Percentiles rank a stretch among this genome's conserved stretches.
Conservation (phyloP, 2,113 vertebrate species). For the Elaphurus davidianus region DNA sequence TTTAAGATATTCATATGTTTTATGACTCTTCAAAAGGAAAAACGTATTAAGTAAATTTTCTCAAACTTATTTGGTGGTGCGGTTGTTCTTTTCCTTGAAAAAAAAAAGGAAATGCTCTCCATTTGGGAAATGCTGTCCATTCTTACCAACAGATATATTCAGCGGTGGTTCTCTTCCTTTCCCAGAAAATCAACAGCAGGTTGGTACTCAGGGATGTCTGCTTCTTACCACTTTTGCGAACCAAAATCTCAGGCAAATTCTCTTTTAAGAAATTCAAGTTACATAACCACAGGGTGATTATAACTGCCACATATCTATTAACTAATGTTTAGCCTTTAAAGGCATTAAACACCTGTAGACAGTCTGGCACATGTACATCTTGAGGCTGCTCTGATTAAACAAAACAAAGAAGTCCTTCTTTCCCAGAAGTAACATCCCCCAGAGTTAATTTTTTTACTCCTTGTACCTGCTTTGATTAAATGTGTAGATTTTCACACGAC, state of each 20-base stretch:
- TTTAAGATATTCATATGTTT: neutral
- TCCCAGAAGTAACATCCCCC: neutral
- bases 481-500: constrained; percentile 94
- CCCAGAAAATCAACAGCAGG: neutral
- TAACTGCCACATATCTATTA: neutral
- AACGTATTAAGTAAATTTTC: neutral
- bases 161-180: neutral
- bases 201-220: neutral
- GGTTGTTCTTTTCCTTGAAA: neutral
- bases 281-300: neutral
- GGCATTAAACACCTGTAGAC: neutral
- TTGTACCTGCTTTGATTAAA: constrained; percentile 99
- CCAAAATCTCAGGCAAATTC: neutral
- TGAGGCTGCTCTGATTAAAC: neutral
- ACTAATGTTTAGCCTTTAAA: neutral
- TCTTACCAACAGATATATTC: neutral
- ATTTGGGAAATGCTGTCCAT: neutral
- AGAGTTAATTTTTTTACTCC: neutral
- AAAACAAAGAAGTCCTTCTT: neutral
- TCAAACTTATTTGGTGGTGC: neutral
- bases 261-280: constrained; percentile 2
- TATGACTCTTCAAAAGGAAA: neutral
- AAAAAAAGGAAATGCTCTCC: neutral
- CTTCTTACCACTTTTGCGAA: neutral
- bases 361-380: neutral